Evolutionary conservation across 2,797 vertebrate genomes (phyloP), one percentile per base, ranked within the genome.

Genomic region (Silurus aristotelis): DNA sequence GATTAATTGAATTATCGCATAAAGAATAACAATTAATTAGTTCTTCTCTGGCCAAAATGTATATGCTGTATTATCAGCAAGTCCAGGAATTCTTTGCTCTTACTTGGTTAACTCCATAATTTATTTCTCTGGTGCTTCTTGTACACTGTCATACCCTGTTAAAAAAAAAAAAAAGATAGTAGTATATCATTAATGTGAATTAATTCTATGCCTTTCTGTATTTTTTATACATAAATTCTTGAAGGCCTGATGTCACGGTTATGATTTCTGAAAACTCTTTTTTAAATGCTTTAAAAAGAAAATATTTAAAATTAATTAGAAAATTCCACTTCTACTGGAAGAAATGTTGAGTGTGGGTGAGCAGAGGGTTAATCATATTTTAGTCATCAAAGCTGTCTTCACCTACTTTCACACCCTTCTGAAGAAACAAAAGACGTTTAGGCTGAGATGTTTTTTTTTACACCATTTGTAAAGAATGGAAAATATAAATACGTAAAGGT

Each of bases 121-220:
- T 4, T 80, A 48, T 22, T 80, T 76, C 82, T 84, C 79, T 31
- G 80, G 52, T 76, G 82, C 76, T 76, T 38, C 43, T 87, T 87
- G 75, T 27, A 67, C 38, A 0, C 25, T 48, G 58, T 31, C 52
- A 87, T 64, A 3, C 72, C 63, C 86, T 87, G 12, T 66, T 15
- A 17, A 73, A 5, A 84, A 4, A 73, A 5, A 84, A 4, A 78
- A 38, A 38, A 38, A 38, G 38, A 52, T 14, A 79, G 14, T 13
- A 83, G 15, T 43, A 43, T 20, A 15, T 58, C 7, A 76, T 76
- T 76, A 64, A 3, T 66, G 6, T 60, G 5, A 60, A 61, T 8
- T 5, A 31, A 4, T 56, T 56, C 10, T 13, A 52, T 10, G 6
- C 48, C 6, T 7, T 52, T 52, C 6, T 52, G 8, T 7, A 52